Percentiles rank a stretch among this genome's conserved stretches.
These are phyloP conservation scores for Synaphobranchus kaupii DNA, from an alignment of 2,797 vertebrate species.

Conservation along the genomic window DNA sequence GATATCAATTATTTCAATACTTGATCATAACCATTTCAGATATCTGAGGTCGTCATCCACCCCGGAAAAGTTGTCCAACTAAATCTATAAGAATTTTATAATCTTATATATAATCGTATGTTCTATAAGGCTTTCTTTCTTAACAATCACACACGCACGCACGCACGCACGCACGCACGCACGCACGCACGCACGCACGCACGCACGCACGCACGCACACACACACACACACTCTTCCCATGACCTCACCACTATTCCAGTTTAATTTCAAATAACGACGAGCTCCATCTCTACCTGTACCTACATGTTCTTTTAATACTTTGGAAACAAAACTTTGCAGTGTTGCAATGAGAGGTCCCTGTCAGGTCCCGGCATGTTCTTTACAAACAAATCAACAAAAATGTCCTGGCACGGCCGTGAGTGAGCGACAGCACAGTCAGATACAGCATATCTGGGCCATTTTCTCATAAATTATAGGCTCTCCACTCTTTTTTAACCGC, in stretches of 20 bases:
- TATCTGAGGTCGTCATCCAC: background rate
- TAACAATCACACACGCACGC: background rate
- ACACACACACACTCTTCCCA: background rate
- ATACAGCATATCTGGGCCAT: background rate
- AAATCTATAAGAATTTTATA: background rate
- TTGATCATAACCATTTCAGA: background rate
- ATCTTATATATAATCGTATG: no score
- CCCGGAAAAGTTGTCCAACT: background rate
- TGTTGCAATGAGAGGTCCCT: conserved; percentile 29
- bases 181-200: background rate
- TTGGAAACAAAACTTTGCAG: conserved; percentile 17
- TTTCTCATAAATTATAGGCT: background rate
- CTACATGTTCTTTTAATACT: conserved; percentile 14
- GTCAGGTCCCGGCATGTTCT: conserved; percentile 27
- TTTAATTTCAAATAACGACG: conserved; percentile 6
- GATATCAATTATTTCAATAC: background rate
- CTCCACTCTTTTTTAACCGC: background rate
- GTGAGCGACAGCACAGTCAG: background rate
- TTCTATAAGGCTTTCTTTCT: background rate
- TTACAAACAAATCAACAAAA: background rate
- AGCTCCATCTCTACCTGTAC: conserved; percentile 18
- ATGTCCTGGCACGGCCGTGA: background rate
- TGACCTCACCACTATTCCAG: background rate
- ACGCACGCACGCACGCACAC: background rate
- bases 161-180: background rate